These are phyloP conservation scores for Macrophya annulata DNA, from an alignment of 2,888 invertebrate species.

Conservation along the genomic window DNA sequence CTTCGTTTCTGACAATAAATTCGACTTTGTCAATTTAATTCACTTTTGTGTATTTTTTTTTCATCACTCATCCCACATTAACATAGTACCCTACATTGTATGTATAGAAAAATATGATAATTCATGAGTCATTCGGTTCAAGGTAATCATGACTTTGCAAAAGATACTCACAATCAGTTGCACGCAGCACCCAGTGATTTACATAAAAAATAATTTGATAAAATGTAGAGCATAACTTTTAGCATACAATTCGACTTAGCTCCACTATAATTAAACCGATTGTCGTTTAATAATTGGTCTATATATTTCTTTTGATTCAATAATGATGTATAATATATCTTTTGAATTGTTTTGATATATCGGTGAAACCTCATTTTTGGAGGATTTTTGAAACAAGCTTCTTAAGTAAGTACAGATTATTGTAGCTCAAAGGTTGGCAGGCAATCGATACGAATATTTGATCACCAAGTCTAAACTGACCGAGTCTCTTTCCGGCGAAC, in stretches of 20 bases:
- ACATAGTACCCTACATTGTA: not conserved
- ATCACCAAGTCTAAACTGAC: conserved; percentile 52
- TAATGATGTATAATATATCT: not conserved
- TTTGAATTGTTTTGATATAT: not conserved
- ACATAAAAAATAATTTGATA: not conserved
- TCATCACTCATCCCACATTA: conserved; percentile 39
- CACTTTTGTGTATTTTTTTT: conserved; percentile 40
- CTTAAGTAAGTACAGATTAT: conserved; percentile 24
- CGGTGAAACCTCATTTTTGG: not conserved
- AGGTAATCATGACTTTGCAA: conserved; percentile 6
- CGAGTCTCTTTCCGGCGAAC: conserved; percentile 46
- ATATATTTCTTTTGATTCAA: not conserved
- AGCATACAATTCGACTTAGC: conserved; percentile 2
- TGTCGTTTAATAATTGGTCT: not conserved
- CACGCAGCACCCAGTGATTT: conserved; percentile 22
- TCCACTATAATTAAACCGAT: not conserved
- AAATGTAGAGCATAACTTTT: not conserved
- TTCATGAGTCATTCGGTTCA: conserved; percentile 14
- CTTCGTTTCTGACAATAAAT: conserved; percentile 53
- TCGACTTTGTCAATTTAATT: conserved; percentile 50
- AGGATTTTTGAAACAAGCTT: not conserved
- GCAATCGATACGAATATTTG: conserved; percentile 49
- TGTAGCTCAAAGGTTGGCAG: conserved; percentile 21
- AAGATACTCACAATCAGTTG: conserved; percentile 23
- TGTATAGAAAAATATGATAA: not conserved